phyloP scores from a whole-genome alignment of 2,797 vertebrate species.

The Myripristis murdjan region DNA sequence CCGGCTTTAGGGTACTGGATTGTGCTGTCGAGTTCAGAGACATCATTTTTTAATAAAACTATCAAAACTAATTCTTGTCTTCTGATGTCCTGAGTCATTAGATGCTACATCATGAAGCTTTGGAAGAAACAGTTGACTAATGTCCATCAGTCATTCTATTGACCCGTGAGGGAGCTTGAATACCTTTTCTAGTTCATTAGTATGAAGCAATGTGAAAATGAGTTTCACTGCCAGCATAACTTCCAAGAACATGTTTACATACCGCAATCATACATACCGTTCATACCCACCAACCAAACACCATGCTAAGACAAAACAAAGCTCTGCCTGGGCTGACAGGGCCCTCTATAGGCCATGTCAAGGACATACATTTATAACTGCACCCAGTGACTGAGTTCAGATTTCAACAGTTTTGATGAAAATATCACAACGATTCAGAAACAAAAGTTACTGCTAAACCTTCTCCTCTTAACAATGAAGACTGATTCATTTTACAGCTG shows the following conservation, averaged over 20 bases:
- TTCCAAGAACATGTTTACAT: constrained; percentile 3
- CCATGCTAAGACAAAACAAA: not conserved
- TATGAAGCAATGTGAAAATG: not conserved
- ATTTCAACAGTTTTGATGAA: not conserved
- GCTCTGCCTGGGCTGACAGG: constrained; percentile 18
- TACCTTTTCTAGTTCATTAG: not conserved
- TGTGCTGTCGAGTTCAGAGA: constrained; percentile 70
- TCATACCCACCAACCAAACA: not conserved
- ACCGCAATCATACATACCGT: not conserved
- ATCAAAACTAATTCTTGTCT: constrained; percentile 39
- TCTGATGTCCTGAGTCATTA: constrained; percentile 7
- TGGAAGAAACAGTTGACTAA: not conserved
- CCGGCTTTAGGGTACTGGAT: constrained; percentile 86
- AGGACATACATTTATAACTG: constrained; percentile 8
- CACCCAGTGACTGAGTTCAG: not conserved
- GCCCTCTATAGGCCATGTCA: constrained; percentile 62
- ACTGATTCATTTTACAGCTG: not conserved
- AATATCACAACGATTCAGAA: not conserved
- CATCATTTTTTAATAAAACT: constrained; percentile 82
- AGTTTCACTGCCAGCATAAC: not conserved
- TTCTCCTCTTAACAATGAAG: too few relatives aligned
- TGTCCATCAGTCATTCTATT: too few relatives aligned
- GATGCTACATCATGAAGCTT: not conserved
- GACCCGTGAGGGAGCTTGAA: not conserved
- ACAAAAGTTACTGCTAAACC: not conserved